Evolutionary conservation across 2,113 vertebrate species (phyloP).

Genomic region (Crotalus horridus): DNA sequence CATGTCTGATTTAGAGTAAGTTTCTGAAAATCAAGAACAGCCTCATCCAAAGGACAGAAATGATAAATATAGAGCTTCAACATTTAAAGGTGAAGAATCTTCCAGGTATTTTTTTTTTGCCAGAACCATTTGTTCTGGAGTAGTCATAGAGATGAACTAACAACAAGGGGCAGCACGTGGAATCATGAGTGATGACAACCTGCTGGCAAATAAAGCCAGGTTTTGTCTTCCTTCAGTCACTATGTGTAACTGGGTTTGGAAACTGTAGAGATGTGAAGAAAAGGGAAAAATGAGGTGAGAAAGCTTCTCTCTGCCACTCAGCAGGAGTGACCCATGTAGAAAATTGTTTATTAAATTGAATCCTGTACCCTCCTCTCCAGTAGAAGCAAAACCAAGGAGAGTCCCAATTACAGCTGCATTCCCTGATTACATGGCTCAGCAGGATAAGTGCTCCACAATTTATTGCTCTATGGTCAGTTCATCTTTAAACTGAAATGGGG

Average conservation of each 20-base stretch:
- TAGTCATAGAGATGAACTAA: background rate
- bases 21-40: background rate
- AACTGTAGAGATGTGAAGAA: constrained; percentile 30
- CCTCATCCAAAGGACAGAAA: background rate
- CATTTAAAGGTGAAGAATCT: background rate
- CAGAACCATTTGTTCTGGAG: background rate
- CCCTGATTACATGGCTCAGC: constrained; percentile 74
- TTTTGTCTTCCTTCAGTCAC: constrained; percentile 32
- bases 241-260: constrained; percentile 33
- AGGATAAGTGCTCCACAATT: constrained; percentile 69
- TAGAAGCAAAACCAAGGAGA: constrained; percentile 65
- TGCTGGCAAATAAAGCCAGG: background rate
- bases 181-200: background rate
- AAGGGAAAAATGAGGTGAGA: background rate
- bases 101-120: background rate
- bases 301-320: constrained; percentile 52
- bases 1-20: background rate
- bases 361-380: constrained; percentile 36
- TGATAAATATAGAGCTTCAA: background rate
- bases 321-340: constrained; percentile 54
- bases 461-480: constrained; percentile 69
- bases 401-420: constrained; percentile 62
- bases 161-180: background rate
- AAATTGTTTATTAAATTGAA: constrained; percentile 69
- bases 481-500: constrained; percentile 70